Evolutionary conservation across 2,113 vertebrate species (phyloP).

Genomic region (Carassius gibelio): DNA sequence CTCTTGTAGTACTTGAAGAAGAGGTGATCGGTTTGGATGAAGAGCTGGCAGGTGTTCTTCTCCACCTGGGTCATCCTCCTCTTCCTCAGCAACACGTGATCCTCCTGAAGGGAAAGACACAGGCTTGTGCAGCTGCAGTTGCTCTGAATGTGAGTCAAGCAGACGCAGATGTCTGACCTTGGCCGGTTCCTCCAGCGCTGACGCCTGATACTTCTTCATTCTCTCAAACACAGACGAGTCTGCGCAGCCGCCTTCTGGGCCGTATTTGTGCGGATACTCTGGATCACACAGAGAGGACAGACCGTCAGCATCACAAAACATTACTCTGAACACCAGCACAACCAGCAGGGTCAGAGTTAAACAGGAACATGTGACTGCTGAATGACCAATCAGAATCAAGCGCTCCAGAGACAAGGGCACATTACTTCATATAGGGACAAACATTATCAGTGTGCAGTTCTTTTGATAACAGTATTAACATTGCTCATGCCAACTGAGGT

Average conservation of each 20-base stretch:
- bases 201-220: slow-evolving; percentile 92
- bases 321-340: no score
- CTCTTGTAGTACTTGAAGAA: slow-evolving; percentile 94
- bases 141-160: not conserved
- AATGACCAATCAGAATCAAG: no score
- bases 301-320: no score
- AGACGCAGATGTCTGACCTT: slow-evolving; percentile 55
- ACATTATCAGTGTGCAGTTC: no score
- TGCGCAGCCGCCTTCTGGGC: slow-evolving; percentile 93
- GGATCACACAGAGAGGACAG: slow-evolving; percentile 51
- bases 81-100: slow-evolving; percentile 82
- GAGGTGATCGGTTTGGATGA: slow-evolving; percentile 97
- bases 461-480: no score
- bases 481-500: no score
- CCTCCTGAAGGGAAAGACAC: slow-evolving; percentile 28
- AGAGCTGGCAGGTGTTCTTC: slow-evolving; percentile 96
- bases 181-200: slow-evolving; percentile 73
- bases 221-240: slow-evolving; percentile 93
- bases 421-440: no score
- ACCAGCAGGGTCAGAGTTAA: no score
- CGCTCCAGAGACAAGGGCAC: no score
- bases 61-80: slow-evolving; percentile 90
- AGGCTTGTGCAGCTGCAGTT: not conserved
- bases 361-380: no score
- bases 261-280: slow-evolving; percentile 98